These are phyloP conservation scores for Sebastes paucispinis DNA, from an alignment of 2,797 vertebrate genomes.

Conservation along the genomic window DNA sequence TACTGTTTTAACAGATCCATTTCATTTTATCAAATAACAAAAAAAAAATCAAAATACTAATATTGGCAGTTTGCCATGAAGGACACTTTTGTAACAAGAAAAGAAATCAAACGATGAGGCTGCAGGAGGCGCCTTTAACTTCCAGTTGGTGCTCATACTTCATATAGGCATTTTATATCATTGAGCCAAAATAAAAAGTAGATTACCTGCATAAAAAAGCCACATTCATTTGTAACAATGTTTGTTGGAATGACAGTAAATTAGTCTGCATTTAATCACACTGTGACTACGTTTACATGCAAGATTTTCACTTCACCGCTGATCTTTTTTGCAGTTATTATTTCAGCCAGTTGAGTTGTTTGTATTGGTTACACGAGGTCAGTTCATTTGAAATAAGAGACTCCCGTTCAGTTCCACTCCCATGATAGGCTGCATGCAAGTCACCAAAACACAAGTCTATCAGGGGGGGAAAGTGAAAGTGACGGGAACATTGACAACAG, in stretches of 20 bases:
- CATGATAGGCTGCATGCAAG: constrained; percentile 27
- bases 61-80: constrained; percentile 61
- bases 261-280: not conserved
- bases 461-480: constrained; percentile 18
- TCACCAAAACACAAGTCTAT: constrained; percentile 21
- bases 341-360: not conserved
- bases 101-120: constrained; percentile 29
- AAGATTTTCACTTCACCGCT: constrained; percentile 5
- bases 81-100: constrained; percentile 59
- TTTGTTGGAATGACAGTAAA: not conserved
- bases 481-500: constrained; percentile 30
- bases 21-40: constrained; percentile 55
- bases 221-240: not conserved
- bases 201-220: not conserved
- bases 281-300: constrained; percentile 20
- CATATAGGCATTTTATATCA: constrained; percentile 7
- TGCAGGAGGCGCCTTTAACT: constrained; percentile 10
- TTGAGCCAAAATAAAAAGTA: not conserved
- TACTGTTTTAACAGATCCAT: constrained; percentile 23
- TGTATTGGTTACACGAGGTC: constrained; percentile 2
- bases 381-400: constrained; percentile 19
- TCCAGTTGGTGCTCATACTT: constrained; percentile 17
- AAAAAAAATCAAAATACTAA: constrained; percentile 44
- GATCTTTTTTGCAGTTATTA: not conserved
- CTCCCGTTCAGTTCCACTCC: not conserved